Evolutionary conservation across 2,113 vertebrate genomes (phyloP), one percentile per base, ranked within the genome.

Genomic region (Vulpes vulpes): DNA sequence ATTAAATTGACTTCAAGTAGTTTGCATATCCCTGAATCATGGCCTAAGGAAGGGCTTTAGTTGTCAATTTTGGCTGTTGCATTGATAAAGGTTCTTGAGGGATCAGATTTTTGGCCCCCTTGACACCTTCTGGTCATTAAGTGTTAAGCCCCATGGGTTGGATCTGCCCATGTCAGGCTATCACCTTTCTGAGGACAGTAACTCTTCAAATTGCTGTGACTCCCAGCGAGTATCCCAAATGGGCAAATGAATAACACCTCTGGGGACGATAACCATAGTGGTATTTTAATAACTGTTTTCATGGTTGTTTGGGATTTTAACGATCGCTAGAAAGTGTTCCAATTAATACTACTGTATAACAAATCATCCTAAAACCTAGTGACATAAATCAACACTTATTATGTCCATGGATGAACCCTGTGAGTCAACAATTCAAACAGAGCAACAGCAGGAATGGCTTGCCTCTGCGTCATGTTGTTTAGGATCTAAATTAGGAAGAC

Each of bases 41-140:
- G 22, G 11, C 51, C 20, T 83, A 80, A 71, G 43, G 49, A 93
- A 69, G 23, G 32, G 1, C 17, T 91, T 82, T 64, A 32, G 4
- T 65, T 84, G 78, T 53, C 30, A 71, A 35, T 83, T 96, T 82
- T 83, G 60, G 43, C 51, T 55, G 23, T 49, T 85, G 14, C 16
- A 65, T 27, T 89, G 67, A 81, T 60, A 79, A 85, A 82, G 14
- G 30, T 92, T 19, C 71, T n/a, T 14, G 11, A 78, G 81, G 35
- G 55, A 20, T 16, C 30, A 87, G 74, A 64, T 81, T 69, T 91
- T 95, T 83, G 43, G 67, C 25, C 60, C 38, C 25, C 35, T 91
- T 96, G 86, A 79, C 35, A 74, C 32, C 43, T 43, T 91, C 19
- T 73, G 7, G 11, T 53, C 65, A 60, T 95, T 82, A 94, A 91